A percentile compares a stretch with the other conserved stretches of the same genome.
Conservation (phyloP, 2,113 vertebrate genomes). For the Nanger granti region DNA sequence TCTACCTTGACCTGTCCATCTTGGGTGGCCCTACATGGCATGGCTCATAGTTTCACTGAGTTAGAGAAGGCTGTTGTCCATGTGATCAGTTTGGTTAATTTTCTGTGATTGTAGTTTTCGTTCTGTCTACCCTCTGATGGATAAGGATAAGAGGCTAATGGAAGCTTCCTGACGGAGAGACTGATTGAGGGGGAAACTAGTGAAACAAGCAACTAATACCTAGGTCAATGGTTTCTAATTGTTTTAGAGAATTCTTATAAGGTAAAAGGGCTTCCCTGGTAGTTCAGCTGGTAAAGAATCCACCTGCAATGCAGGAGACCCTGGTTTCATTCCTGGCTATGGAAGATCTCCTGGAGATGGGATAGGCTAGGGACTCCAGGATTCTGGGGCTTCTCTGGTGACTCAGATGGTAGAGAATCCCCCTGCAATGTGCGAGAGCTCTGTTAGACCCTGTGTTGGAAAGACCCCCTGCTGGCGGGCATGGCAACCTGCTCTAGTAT, state of each 20-base stretch:
- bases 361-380: rapidly evolving
- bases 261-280: not conserved
- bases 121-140: not conserved
- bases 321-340: not conserved
- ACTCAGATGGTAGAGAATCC: not conserved
- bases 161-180: not conserved
- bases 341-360: not conserved
- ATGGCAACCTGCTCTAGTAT: rapidly evolving
- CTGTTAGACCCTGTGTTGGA: not conserved
- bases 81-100: not conserved
- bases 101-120: not conserved
- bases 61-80: not conserved
- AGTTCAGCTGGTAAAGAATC: not conserved
- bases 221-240: not conserved
- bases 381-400: not conserved
- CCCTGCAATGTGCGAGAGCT: not conserved
- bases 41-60: not conserved
- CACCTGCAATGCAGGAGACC: not conserved
- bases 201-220: not conserved
- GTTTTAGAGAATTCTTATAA: not conserved
- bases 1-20: not conserved
- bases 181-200: not conserved
- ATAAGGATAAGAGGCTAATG: not conserved
- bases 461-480: not conserved
- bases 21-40: not conserved